phyloP scores from a whole-genome alignment of 2,113 vertebrate genomes.

The Podiceps cristatus region DNA sequence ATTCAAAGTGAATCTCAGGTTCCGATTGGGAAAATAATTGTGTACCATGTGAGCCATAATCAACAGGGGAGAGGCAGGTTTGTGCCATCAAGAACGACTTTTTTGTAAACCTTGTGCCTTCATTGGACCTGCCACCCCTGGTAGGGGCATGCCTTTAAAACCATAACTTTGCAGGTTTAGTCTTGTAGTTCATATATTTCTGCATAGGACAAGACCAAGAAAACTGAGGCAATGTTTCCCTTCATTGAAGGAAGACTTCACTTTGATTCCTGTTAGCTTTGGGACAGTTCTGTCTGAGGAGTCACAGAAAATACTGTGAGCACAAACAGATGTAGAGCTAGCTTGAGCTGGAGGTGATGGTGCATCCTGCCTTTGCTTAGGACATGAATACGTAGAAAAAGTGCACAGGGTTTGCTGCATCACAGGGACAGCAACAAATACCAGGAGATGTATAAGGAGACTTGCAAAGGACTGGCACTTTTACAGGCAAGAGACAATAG shows the following conservation, averaged over 20 bases:
- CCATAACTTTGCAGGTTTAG: not conserved
- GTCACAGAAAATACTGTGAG: not conserved
- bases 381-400: not conserved
- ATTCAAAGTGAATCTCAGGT: not conserved
- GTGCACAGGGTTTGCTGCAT: not conserved
- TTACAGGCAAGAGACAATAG: not conserved
- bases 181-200: not conserved
- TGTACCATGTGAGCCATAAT: not conserved
- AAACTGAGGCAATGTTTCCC: not conserved
- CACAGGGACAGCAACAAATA: not conserved
- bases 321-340: not conserved
- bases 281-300: not conserved
- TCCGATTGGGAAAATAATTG: not conserved
- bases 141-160: not conserved
- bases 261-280: not conserved
- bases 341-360: not conserved
- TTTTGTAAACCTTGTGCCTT: not conserved
- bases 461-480: not conserved
- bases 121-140: not conserved
- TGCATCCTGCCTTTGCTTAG: not conserved
- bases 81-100: not conserved
- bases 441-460: not conserved
- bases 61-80: not conserved
- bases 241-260: not conserved
- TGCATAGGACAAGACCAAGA: not conserved